Evolutionary conservation across 2,113 vertebrate species (phyloP).

Genomic region (Takifugu bimaculatus): DNA sequence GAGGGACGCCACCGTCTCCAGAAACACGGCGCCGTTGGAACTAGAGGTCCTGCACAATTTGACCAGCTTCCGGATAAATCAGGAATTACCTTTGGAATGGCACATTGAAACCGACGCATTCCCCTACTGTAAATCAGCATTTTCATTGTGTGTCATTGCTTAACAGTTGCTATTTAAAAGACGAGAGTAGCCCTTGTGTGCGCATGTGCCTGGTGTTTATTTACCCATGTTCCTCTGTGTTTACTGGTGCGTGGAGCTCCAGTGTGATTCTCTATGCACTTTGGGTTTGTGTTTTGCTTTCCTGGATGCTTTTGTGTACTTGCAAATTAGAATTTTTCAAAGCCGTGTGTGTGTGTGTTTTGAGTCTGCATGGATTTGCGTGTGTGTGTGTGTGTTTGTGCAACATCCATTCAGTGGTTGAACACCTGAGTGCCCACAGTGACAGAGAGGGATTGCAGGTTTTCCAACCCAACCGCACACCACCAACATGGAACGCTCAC

Average conservation of each 20-base stretch:
- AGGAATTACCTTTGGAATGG: no score
- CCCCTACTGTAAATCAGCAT: no score
- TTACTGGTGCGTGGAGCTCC: conserved; percentile 28
- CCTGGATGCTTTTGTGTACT: neutral
- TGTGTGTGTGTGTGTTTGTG: conserved; percentile 10
- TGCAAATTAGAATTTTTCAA: neutral
- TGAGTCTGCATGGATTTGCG: conserved; percentile 1
- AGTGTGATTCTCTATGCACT: conserved; percentile 26
- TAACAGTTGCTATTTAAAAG: conserved; percentile 2
- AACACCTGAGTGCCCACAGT: conserved; percentile 57
- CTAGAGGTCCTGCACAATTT: no score
- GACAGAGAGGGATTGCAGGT: conserved; percentile 48
- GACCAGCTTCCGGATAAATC: no score
- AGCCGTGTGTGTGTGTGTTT: neutral
- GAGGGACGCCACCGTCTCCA: neutral
- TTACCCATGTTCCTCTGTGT: conserved; percentile 28
- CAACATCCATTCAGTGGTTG: conserved; percentile 45
- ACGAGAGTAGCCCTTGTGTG: conserved; percentile 15
- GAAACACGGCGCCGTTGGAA: neutral
- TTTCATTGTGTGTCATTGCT: no score
- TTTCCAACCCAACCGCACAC: conserved; percentile 52
- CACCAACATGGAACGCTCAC: conserved; percentile 27
- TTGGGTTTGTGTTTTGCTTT: conserved; percentile 20
- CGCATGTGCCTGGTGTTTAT: conserved; percentile 24
- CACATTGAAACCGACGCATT: no score